Evolutionary conservation across 2,113 vertebrate genomes (phyloP).

Genomic region (Euleptes europaea): DNA sequence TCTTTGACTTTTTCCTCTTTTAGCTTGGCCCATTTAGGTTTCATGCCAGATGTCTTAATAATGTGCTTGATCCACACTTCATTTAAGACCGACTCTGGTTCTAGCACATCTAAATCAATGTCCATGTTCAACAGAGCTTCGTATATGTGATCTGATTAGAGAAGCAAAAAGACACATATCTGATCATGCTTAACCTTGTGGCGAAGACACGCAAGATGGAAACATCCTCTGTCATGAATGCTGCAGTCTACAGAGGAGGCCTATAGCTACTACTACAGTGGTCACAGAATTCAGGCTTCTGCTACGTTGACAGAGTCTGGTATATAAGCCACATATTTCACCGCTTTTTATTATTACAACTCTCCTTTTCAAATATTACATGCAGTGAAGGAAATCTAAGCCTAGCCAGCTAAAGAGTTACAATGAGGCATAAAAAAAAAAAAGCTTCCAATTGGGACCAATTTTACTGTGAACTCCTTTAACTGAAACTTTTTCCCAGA

Average conservation of each 20-base stretch:
- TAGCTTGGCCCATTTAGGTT: constrained; percentile 83
- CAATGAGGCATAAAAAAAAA: background rate
- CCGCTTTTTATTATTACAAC: background rate
- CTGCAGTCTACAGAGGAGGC: too few species aligned
- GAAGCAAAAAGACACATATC: constrained; percentile 17
- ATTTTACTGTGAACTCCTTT: background rate
- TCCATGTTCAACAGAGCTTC: constrained; percentile 85
- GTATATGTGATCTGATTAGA: constrained; percentile 81
- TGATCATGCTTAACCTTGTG: background rate
- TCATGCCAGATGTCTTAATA: constrained; percentile 88
- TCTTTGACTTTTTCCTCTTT: constrained; percentile 74
- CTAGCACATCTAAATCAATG: constrained; percentile 75
- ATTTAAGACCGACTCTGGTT: constrained; percentile 76
- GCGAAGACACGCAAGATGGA: background rate
- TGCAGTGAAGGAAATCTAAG: constrained; percentile 2
- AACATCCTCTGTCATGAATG: background rate
- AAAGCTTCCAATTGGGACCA: background rate
- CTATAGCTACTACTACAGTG: background rate
- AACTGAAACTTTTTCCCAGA: constrained; percentile 10
- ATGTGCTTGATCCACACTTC: constrained; percentile 86
- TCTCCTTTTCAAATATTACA: background rate
- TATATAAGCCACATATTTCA: background rate
- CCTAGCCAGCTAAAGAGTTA: background rate
- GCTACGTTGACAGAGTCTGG: background rate
- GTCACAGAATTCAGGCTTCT: background rate